phyloP scores from a whole-genome alignment of 2,888 invertebrate species.

The Xestoiulus laeticollis region DNA sequence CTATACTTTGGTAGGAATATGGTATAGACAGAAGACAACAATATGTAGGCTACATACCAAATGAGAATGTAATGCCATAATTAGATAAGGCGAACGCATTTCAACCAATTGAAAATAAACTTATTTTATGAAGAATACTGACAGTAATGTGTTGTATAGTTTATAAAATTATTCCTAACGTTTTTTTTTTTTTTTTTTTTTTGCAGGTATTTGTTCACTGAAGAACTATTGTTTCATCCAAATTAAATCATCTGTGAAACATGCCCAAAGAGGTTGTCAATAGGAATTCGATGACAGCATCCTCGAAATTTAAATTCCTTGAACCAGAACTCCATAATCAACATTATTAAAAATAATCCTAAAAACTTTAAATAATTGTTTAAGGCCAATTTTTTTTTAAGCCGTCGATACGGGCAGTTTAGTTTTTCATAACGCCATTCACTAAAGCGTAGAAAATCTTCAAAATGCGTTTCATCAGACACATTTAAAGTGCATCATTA shows the following conservation, averaged over 20 bases:
- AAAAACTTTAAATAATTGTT: not conserved
- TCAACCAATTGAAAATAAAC: too few relatives aligned
- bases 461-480: not conserved
- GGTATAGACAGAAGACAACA: not conserved
- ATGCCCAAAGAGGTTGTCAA: too few relatives aligned
- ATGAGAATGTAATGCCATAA: not conserved
- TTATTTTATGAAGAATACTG: too few relatives aligned
- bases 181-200: too few relatives aligned
- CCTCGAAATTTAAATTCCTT: not conserved
- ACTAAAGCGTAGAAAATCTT: not conserved
- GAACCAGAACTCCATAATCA: not conserved
- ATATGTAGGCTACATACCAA: too few relatives aligned
- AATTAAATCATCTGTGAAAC: too few relatives aligned
- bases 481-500: not conserved
- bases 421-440: not conserved
- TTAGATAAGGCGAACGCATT: not conserved
- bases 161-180: too few relatives aligned
- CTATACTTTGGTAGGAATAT: not conserved
- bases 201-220: too few relatives aligned
- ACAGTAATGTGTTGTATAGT: too few relatives aligned
- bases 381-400: not conserved
- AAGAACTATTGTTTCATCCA: too few relatives aligned
- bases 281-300: too few relatives aligned
- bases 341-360: not conserved
- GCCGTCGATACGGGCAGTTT: not conserved